Conservation (phyloP, 2,888 invertebrate genomes). For the Electrophaes corylata region DNA sequence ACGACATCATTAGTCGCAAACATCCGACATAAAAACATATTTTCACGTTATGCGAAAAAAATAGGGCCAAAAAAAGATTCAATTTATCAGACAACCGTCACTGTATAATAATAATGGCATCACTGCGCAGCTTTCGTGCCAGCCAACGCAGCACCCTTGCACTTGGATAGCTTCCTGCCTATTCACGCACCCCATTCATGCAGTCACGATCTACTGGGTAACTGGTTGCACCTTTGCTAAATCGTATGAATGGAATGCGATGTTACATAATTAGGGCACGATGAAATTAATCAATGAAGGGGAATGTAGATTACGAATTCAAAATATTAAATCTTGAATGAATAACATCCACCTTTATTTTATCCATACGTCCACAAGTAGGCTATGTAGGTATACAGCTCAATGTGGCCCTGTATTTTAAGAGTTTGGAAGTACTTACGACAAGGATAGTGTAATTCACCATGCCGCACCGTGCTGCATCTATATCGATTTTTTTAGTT, state of each 20-base stretch:
- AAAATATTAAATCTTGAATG: too few species aligned
- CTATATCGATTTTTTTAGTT: too few species aligned
- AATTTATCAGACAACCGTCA: too few species aligned
- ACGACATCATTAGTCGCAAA: not conserved
- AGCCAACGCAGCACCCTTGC: slow-evolving; percentile 58
- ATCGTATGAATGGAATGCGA: slow-evolving; percentile 47
- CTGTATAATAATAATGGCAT: not conserved
- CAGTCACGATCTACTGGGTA: slow-evolving; percentile 63
- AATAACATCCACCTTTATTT: too few species aligned
- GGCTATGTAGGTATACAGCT: too few species aligned
- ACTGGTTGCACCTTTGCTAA: slow-evolving; percentile 53
- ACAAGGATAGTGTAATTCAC: too few species aligned
- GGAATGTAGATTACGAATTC: not conserved
- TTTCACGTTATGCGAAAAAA: too few species aligned
- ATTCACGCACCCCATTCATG: slow-evolving; percentile 67
- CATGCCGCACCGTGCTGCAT: too few species aligned
- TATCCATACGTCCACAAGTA: too few species aligned
- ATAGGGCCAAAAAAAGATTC: too few species aligned
- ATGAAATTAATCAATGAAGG: slow-evolving; percentile 20
- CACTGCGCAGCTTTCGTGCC: slow-evolving; percentile 24
- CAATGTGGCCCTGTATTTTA: too few species aligned
- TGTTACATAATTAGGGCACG: slow-evolving; percentile 46
- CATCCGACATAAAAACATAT: not conserved
- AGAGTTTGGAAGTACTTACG: too few species aligned
- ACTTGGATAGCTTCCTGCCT: slow-evolving; percentile 67